Evolutionary conservation across 2,113 vertebrate genomes (phyloP).

Genomic region (Lagopus leucura): DNA sequence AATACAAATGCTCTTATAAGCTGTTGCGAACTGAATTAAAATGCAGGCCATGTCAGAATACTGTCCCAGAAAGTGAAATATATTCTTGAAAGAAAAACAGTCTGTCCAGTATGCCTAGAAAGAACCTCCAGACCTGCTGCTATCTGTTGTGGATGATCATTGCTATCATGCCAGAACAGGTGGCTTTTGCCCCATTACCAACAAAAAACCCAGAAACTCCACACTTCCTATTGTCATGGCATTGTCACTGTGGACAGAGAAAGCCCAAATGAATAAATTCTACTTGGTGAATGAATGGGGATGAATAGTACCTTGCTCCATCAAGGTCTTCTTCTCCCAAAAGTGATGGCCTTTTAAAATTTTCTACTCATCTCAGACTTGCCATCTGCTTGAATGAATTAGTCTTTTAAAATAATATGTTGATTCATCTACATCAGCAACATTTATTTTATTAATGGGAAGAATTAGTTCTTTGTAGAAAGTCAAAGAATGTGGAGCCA

Average conservation of each 20-base stretch:
- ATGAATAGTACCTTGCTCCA: slow-evolving; percentile 42
- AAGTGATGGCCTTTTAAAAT: neutral
- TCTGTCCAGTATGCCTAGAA: neutral
- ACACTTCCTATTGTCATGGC: neutral
- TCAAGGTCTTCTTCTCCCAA: neutral
- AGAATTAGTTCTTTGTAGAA: slow-evolving; percentile 82
- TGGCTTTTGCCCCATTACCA: neutral
- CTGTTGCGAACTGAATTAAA: neutral
- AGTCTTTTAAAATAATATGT: slow-evolving; percentile 73
- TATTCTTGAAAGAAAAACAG: neutral
- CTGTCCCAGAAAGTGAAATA: neutral
- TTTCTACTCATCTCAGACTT: slow-evolving; percentile 25
- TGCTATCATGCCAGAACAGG: neutral
- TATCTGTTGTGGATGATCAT: neutral
- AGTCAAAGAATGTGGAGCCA: slow-evolving; percentile 71
- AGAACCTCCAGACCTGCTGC: neutral
- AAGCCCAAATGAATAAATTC: neutral
- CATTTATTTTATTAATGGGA: slow-evolving; percentile 80
- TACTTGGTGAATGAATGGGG: neutral
- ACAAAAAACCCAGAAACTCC: neutral
- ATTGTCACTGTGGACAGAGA: neutral
- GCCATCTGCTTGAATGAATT: slow-evolving; percentile 57
- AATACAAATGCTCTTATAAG: neutral
- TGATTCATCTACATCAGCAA: slow-evolving; percentile 69
- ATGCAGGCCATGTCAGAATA: neutral